Evolutionary conservation across 92 coral and sea anemone genomes (phyloP).

Genomic region (Actinostola sp.): DNA sequence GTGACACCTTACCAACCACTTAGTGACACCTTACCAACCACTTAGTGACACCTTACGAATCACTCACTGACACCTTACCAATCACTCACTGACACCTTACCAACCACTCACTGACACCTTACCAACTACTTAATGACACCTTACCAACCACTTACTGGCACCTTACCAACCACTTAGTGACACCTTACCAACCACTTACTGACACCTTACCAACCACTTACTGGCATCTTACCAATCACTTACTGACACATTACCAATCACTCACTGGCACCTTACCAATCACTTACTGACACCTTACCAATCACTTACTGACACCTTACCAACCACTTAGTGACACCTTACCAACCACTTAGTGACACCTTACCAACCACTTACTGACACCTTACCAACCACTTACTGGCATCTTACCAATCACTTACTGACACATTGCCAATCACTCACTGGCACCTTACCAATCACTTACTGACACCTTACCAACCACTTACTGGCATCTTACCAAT

Average conservation of each 20-base stretch:
- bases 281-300: too few species aligned
- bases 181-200: too few species aligned
- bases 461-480: constrained; percentile 13
- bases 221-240: neutral
- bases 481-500: constrained; percentile 11
- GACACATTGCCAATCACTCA: constrained; percentile 8
- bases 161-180: constrained; percentile 7
- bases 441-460: constrained; percentile 8
- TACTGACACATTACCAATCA: too few species aligned
- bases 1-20: constrained; percentile 15
- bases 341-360: too few species aligned
- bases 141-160: too few species aligned
- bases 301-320: too few species aligned
- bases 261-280: too few species aligned
- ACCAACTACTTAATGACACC: neutral
- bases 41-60: constrained; percentile 10
- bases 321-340: too few species aligned
- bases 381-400: too few species aligned
- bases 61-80: constrained; percentile 11
- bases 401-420: too few species aligned
- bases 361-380: too few species aligned
- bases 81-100: constrained; percentile 5
- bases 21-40: constrained; percentile 17
- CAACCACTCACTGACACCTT: constrained; percentile 14
- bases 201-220: constrained; percentile 7